Evolutionary conservation across 1,140 invertebrate species (phyloP).

Genomic region (Chymomyza costata): DNA sequence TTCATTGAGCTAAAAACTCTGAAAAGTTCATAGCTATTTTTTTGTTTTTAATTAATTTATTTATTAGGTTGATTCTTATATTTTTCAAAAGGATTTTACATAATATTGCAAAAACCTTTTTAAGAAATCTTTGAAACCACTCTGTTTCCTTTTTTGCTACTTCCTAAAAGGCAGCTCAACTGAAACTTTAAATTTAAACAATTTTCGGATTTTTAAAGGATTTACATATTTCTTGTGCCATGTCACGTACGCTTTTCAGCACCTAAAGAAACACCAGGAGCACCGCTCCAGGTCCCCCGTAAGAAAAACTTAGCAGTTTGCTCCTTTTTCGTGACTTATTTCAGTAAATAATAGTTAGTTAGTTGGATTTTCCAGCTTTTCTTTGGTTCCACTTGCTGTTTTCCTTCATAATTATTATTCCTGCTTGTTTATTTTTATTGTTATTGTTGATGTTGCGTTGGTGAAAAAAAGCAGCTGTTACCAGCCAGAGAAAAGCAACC

Average conservation of each 20-base stretch:
- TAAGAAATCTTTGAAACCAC: too few relatives aligned
- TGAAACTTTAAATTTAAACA: conserved; percentile 36
- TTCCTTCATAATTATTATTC: conserved; percentile 55
- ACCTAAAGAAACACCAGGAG: conserved; percentile 9
- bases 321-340: conserved; percentile 36
- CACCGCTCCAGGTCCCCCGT: background rate
- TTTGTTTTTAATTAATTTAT: too few relatives aligned
- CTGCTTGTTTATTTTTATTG: conserved; percentile 21
- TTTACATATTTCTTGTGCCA: conserved; percentile 42
- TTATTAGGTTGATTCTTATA: too few relatives aligned
- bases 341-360: conserved; percentile 56
- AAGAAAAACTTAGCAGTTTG: conserved; percentile 12
- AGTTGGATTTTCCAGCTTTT: conserved; percentile 33
- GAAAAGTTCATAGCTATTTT: too few relatives aligned
- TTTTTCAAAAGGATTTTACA: too few relatives aligned
- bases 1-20: too few relatives aligned
- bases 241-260: conserved; percentile 31
- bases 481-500: conserved; percentile 24
- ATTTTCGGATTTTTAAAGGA: conserved; percentile 29
- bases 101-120: too few relatives aligned
- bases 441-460: conserved; percentile 3
- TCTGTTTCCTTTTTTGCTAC: too few relatives aligned
- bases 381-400: conserved; percentile 16
- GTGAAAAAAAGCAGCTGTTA: conserved; percentile 44
- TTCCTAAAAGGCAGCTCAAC: too few relatives aligned